Evolutionary conservation across 2,888 invertebrate species (phyloP).

Genomic region (Scaptomyza polygonia): DNA sequence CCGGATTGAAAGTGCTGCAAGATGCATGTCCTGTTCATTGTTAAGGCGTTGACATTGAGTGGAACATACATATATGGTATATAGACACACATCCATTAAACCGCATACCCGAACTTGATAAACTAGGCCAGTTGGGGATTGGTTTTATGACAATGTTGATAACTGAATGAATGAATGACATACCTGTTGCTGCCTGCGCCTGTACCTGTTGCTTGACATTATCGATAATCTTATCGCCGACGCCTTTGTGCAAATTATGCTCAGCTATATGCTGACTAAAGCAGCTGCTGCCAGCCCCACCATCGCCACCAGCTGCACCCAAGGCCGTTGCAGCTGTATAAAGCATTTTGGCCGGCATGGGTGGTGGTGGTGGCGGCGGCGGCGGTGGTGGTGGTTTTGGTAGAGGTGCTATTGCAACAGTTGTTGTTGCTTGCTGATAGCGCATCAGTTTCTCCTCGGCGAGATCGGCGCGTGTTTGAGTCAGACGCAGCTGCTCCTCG

Average conservation of each 20-base stretch:
- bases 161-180: conserved; percentile 60
- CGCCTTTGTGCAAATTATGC: conserved; percentile 72
- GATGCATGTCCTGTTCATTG: conserved; percentile 23
- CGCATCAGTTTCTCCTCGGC: conserved; percentile 85
- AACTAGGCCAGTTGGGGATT: conserved; percentile 11
- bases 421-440: conserved; percentile 61
- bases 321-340: conserved; percentile 44
- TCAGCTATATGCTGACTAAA: conserved; percentile 73
- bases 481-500: conserved; percentile 85
- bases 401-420: conserved; percentile 69
- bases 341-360: conserved; percentile 79
- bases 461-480: conserved; percentile 85
- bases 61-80: no score
- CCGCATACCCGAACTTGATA: neutral
- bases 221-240: conserved; percentile 79
- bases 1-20: conserved; percentile 30
- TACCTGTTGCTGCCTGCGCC: conserved; percentile 84
- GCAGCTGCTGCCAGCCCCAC: conserved; percentile 24
- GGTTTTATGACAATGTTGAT: conserved; percentile 12
- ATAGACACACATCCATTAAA: neutral
- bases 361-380: conserved; percentile 77
- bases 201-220: conserved; percentile 83
- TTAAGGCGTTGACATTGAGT: conserved; percentile 23
- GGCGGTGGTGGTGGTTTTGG: conserved; percentile 80
- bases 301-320: conserved; percentile 22